These are phyloP conservation scores for Drosophila peninsularis DNA, from an alignment of 2,888 invertebrate genomes.

Conservation along the genomic window DNA sequence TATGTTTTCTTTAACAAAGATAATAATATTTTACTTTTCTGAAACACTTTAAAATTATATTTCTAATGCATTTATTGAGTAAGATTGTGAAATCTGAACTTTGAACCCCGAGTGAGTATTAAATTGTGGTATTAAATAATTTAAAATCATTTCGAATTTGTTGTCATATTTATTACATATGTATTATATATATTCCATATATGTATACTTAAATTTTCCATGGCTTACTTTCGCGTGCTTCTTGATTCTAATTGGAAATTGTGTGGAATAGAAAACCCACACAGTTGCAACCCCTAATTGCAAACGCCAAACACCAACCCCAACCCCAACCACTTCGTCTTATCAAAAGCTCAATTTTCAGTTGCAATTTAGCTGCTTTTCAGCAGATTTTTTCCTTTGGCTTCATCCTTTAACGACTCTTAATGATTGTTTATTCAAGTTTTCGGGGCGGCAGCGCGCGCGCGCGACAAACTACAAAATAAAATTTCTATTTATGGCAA, in stretches of 20 bases:
- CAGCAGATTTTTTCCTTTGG: slow-evolving; percentile 34
- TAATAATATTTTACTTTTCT: too few relatives aligned
- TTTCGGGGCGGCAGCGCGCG: slow-evolving; percentile 3
- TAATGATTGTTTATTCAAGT: slow-evolving; percentile 14
- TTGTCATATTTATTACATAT: neutral
- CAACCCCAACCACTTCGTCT: neutral
- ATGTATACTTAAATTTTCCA: neutral
- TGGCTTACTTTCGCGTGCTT: neutral
- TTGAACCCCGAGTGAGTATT: too few relatives aligned
- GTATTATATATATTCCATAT: neutral
- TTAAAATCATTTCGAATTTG: too few relatives aligned
- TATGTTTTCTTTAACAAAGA: too few relatives aligned
- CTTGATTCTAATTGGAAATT: slow-evolving; percentile 2
- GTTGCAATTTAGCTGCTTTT: slow-evolving; percentile 45
- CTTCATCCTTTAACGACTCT: slow-evolving; percentile 6
- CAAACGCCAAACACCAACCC: neutral
- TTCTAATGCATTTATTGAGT: too few relatives aligned
- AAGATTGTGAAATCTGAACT: too few relatives aligned
- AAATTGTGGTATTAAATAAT: too few relatives aligned
- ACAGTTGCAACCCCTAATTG: slow-evolving; percentile 4
- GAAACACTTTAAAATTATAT: too few relatives aligned
- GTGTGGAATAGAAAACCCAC: neutral
- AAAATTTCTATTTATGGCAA: slow-evolving; percentile 18
- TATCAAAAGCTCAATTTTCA: slow-evolving; percentile 22
- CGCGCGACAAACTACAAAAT: slow-evolving; percentile 18